Percentiles rank a stretch among this genome's conserved stretches.
These are phyloP conservation scores for Actinia tenebrosa DNA, from an alignment of 64 coral and sea anemone species.

Conservation along the genomic window DNA sequence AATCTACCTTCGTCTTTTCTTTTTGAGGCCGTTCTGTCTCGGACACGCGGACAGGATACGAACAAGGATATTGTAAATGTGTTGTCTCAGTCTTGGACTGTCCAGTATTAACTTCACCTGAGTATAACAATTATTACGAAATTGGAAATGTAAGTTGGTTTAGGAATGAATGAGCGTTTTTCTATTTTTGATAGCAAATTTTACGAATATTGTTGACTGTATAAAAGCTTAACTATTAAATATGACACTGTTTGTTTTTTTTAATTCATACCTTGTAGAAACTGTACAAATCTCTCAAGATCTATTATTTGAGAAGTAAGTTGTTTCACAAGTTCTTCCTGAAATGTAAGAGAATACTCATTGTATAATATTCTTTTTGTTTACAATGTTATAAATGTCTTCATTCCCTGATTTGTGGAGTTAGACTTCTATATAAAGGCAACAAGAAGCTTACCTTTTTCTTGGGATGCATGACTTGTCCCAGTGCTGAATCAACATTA, in stretches of 20 bases:
- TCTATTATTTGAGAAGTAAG: conserved; percentile 95
- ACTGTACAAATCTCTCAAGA: conserved; percentile 94
- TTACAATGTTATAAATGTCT: neutral
- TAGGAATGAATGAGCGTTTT: neutral
- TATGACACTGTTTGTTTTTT: too few relatives aligned
- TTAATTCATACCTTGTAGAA: conserved; percentile 81
- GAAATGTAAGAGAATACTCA: neutral
- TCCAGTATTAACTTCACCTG: neutral
- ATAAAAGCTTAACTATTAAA: too few relatives aligned
- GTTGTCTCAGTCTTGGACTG: neutral
- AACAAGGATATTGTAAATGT: conserved; percentile 11
- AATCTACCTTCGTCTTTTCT: conserved; percentile 7
- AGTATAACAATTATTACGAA: neutral
- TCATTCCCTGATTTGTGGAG: too few relatives aligned
- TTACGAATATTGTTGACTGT: neutral
- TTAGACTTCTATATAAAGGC: too few relatives aligned
- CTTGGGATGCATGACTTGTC: conserved; percentile 70
- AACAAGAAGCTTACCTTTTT: conserved; percentile 51
- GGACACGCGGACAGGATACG: conserved; percentile 13
- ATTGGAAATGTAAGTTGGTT: neutral
- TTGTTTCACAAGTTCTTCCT: conserved; percentile 95
- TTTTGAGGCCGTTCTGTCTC: conserved; percentile 1
- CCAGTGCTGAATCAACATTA: conserved; percentile 59
- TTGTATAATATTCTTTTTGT: too few relatives aligned
- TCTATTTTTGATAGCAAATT: neutral